Percentiles rank a stretch among this genome's conserved stretches.
phyloP scores from a whole-genome alignment of 2,797 vertebrate genomes.

The Sorex maritimensis region DNA sequence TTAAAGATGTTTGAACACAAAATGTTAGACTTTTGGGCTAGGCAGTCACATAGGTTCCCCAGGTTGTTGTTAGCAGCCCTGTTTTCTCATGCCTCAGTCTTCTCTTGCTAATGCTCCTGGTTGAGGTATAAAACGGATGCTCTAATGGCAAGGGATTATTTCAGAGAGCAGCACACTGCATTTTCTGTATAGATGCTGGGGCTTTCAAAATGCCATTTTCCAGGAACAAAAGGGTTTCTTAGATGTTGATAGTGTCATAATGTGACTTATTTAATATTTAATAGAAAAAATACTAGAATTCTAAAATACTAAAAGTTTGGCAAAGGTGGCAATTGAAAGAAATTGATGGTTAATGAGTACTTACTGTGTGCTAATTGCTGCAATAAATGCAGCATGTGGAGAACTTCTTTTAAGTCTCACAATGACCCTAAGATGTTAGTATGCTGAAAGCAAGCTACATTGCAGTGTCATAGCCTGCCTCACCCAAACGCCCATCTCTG shows the following conservation, averaged over 20 bases:
- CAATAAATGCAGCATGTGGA: background rate
- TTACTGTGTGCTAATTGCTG: constrained; percentile 70
- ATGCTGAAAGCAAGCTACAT: constrained; percentile 69
- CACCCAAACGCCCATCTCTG: constrained; percentile 68
- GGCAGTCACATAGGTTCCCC: background rate
- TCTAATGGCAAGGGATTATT: constrained; percentile 62
- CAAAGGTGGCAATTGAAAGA: constrained; percentile 33
- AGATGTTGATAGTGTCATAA: constrained; percentile 28
- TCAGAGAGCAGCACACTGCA: background rate
- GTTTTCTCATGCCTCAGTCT: background rate
- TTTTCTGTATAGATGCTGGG: constrained; percentile 54
- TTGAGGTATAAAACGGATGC: constrained; percentile 4
- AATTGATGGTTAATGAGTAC: constrained; percentile 54
- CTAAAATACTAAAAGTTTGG: constrained; percentile 66
- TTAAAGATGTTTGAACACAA: background rate
- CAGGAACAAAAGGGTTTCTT: constrained; percentile 61
- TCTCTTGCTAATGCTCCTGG: constrained; percentile 15
- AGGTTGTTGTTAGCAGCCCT: background rate
- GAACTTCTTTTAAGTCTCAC: constrained; percentile 10
- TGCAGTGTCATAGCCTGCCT: constrained; percentile 48
- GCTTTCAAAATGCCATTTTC: constrained; percentile 76
- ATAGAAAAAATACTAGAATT: constrained; percentile 47
- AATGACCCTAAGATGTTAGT: constrained; percentile 28
- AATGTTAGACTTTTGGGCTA: constrained; percentile 11
- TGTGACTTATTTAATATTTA: constrained; percentile 68